These are phyloP conservation scores for Pempheris klunzingeri DNA, from an alignment of 2,797 vertebrate genomes.

Conservation along the genomic window DNA sequence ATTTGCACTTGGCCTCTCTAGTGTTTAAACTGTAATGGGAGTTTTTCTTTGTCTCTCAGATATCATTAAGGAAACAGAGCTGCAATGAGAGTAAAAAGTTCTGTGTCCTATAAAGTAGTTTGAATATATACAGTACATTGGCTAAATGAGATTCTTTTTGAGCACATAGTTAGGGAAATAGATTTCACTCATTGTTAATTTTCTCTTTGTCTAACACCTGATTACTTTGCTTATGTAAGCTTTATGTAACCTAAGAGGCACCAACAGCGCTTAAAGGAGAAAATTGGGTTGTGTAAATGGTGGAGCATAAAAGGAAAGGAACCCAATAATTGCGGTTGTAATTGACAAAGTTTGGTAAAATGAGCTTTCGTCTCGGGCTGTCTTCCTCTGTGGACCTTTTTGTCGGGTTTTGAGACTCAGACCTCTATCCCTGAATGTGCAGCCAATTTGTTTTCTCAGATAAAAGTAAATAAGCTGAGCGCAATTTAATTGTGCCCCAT, in stretches of 20 bases:
- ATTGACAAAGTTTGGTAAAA: slow-evolving; percentile 75
- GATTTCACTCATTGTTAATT: slow-evolving; percentile 66
- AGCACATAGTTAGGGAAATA: slow-evolving; percentile 54
- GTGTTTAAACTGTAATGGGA: slow-evolving; percentile 28
- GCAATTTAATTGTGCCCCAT: slow-evolving; percentile 83
- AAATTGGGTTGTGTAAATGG: slow-evolving; percentile 58
- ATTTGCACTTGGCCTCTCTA: slow-evolving; percentile 25
- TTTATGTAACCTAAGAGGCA: slow-evolving; percentile 55
- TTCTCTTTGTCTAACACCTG: slow-evolving; percentile 62
- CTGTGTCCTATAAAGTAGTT: slow-evolving; percentile 33
- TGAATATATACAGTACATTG: slow-evolving; percentile 42
- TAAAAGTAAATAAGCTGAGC: slow-evolving; percentile 85
- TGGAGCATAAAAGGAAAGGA: slow-evolving; percentile 42
- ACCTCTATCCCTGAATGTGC: slow-evolving; percentile 54
- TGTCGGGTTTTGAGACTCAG: slow-evolving; percentile 55
- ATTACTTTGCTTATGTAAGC: slow-evolving; percentile 59
- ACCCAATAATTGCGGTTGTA: slow-evolving; percentile 63
- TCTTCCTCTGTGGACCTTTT: slow-evolving; percentile 67
- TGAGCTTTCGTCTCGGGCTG: slow-evolving; percentile 48
- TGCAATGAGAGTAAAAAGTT: slow-evolving; percentile 11
- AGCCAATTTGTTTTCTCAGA: slow-evolving; percentile 82
- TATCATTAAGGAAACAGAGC: slow-evolving; percentile 40
- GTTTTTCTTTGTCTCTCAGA: slow-evolving; percentile 29
- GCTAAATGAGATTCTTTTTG: slow-evolving; percentile 54
- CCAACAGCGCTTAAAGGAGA: slow-evolving; percentile 34